phyloP scores from a whole-genome alignment of 2,888 invertebrate genomes.

The Erebia aethiops region DNA sequence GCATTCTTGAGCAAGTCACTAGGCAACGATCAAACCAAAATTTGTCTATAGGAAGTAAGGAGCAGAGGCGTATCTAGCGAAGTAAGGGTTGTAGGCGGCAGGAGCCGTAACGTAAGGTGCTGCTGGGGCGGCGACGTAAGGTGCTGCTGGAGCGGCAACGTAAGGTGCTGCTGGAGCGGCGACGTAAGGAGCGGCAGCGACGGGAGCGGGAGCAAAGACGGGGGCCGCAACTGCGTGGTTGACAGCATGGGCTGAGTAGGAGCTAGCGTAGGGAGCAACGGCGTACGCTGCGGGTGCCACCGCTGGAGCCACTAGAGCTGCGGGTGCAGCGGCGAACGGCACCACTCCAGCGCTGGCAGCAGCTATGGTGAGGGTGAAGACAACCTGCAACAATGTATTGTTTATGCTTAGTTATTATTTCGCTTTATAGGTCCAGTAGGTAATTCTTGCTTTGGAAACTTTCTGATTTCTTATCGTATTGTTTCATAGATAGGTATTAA shows the following conservation, averaged over 20 bases:
- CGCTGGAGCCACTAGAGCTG: constrained; percentile 81
- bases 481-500: too few species aligned
- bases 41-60: constrained; percentile 71
- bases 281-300: constrained; percentile 85
- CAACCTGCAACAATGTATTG: constrained; percentile 54
- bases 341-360: constrained; percentile 62
- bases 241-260: constrained; percentile 88
- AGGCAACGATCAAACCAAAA: constrained; percentile 72
- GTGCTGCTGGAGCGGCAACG: constrained; percentile 45
- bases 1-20: constrained; percentile 76
- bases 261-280: constrained; percentile 88
- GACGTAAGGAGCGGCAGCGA: constrained; percentile 50
- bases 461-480: too few species aligned
- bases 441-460: too few species aligned
- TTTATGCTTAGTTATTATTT: neutral
- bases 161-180: constrained; percentile 51
- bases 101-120: constrained; percentile 46
- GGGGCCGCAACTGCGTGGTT: constrained; percentile 90
- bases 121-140: constrained; percentile 48
- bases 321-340: constrained; percentile 65
- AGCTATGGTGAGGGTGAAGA: constrained; percentile 67
- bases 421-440: neutral
- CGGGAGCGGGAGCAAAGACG: constrained; percentile 67
- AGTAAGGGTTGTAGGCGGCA: constrained; percentile 45
- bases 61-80: constrained; percentile 60